phyloP scores from a whole-genome alignment of 2,888 invertebrate species.

The Xestia c-nigrum region DNA sequence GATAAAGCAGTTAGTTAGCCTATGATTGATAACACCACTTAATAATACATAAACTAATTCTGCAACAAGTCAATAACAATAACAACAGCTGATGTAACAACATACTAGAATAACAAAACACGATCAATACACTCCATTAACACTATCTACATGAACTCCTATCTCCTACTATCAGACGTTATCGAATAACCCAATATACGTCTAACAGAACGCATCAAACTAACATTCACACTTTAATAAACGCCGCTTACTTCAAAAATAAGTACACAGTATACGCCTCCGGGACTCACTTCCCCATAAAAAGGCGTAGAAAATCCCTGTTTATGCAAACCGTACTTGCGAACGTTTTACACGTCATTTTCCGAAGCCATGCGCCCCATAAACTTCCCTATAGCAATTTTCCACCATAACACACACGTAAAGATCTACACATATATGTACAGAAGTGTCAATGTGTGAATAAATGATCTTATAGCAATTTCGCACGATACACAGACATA shows the following conservation, averaged over 20 bases:
- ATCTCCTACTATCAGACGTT: conserved; percentile 23
- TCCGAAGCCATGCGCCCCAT: conserved; percentile 64
- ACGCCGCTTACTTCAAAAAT: conserved; percentile 34
- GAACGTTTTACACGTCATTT: conserved; percentile 67
- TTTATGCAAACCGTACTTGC: conserved; percentile 64
- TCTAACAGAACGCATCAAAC: conserved; percentile 25
- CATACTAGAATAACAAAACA: conserved; percentile 12
- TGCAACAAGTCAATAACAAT: background rate
- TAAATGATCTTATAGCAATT: conserved; percentile 27
- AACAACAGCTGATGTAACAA: background rate
- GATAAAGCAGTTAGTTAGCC: background rate
- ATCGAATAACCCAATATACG: conserved; percentile 34
- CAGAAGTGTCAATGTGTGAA: conserved; percentile 7
- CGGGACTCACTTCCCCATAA: conserved; percentile 44
- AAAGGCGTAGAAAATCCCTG: conserved; percentile 55
- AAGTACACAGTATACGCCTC: conserved; percentile 38
- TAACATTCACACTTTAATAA: conserved; percentile 48
- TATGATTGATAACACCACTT: background rate
- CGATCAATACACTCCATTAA: conserved; percentile 18
- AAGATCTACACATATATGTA: conserved; percentile 1
- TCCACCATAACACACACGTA: conserved; percentile 61
- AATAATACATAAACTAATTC: background rate
- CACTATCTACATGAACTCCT: conserved; percentile 30
- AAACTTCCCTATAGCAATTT: conserved; percentile 67
- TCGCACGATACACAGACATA: conserved; percentile 20